These are phyloP conservation scores for Frieseomelitta varia DNA, from an alignment of 1,140 invertebrate species.

Conservation along the genomic window DNA sequence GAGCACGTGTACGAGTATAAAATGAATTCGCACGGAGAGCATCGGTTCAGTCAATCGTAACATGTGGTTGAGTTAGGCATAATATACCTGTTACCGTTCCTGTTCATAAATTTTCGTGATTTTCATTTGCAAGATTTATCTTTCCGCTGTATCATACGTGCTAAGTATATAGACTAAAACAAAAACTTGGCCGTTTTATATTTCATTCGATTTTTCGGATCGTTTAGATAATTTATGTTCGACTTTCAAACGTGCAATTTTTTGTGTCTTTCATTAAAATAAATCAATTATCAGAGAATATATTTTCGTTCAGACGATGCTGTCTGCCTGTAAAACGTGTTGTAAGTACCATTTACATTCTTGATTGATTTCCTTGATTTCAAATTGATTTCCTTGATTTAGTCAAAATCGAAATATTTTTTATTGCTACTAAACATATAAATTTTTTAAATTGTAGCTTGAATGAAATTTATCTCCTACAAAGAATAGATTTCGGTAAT, in stretches of 20 bases:
- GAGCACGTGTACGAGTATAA: slow-evolving; percentile 48
- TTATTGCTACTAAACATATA: background rate
- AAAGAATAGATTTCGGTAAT: background rate
- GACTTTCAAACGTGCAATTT: background rate
- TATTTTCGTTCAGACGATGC: slow-evolving; percentile 53
- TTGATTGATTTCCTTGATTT: no score
- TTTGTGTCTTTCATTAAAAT: background rate
- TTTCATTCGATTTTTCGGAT: background rate
- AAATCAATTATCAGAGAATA: no score
- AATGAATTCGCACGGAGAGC: slow-evolving; percentile 36
- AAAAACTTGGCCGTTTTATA: background rate
- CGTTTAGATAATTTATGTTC: background rate
- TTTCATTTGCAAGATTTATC: background rate
- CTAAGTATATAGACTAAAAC: background rate
- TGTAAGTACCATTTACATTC: slow-evolving; percentile 68
- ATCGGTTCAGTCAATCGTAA: slow-evolving; percentile 36
- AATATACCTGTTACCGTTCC: background rate
- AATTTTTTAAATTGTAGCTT: background rate
- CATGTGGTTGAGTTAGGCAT: background rate
- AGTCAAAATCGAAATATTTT: background rate
- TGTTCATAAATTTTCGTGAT: slow-evolving; percentile 5
- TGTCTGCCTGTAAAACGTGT: slow-evolving; percentile 66
- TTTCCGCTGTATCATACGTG: background rate
- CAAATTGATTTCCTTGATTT: background rate
- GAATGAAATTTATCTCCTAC: background rate